Conservation (phyloP, 2,888 invertebrate species). For the Ganaspis brasiliensis region DNA sequence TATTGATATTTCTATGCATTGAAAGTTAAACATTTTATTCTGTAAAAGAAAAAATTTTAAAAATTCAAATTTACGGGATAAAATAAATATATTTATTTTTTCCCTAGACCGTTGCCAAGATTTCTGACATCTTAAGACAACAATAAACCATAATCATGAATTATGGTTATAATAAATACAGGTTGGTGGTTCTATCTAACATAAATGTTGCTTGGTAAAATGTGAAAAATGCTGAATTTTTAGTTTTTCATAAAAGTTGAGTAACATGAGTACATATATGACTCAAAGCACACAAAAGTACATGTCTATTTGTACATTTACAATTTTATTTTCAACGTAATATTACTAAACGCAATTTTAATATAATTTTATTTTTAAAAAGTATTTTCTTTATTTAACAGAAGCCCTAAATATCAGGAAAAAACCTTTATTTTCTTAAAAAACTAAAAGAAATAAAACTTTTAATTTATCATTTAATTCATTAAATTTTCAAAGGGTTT, state of each 20-base stretch:
- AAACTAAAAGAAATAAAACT: no score
- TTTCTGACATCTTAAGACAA: constrained; percentile 62
- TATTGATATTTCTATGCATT: no score
- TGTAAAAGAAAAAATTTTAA: background rate
- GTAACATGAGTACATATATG: background rate
- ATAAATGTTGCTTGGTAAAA: constrained; percentile 35
- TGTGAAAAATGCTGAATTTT: background rate
- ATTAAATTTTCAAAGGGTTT: no score
- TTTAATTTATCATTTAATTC: no score
- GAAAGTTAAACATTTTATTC: background rate
- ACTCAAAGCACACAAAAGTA: constrained; percentile 13
- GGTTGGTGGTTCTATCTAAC: constrained; percentile 65
- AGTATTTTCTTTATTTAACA: no score
- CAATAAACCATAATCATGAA: constrained; percentile 70
- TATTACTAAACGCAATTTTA: no score
- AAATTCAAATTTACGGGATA: constrained; percentile 42
- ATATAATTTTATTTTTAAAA: no score
- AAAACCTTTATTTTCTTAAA: no score
- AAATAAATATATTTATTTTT: constrained; percentile 61
- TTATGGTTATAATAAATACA: constrained; percentile 76
- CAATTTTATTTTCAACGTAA: no score
- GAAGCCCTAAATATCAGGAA: no score
- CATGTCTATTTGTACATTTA: background rate
- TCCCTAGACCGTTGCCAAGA: constrained; percentile 64
- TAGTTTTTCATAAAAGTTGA: background rate